Conservation (phyloP, 2,888 invertebrate species). For the Rambutsinella grinnellia region DNA sequence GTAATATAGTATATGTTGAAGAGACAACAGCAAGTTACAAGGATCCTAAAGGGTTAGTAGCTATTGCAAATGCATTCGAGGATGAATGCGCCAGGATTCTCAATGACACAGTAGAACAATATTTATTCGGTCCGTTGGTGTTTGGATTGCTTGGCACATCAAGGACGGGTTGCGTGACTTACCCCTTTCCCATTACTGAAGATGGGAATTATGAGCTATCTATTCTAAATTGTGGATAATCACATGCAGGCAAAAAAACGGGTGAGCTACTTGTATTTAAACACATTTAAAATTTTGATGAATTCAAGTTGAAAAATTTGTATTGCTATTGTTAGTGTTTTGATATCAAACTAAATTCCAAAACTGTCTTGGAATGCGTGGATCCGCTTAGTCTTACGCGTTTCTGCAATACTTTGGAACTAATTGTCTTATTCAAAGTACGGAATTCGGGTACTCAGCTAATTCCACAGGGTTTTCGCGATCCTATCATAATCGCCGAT, state of each 20-base stretch:
- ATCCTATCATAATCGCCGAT: neutral
- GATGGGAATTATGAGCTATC: neutral
- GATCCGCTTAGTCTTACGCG: too few relatives aligned
- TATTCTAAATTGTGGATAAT: neutral
- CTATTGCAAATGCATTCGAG: too few relatives aligned
- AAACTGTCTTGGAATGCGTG: neutral
- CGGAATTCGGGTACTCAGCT: neutral
- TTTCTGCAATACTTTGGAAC: neutral
- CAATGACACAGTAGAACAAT: neutral
- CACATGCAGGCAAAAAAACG: neutral
- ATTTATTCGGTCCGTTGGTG: neutral
- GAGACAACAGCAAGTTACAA: neutral
- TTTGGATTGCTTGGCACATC: neutral
- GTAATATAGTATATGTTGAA: neutral
- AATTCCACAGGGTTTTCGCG: neutral
- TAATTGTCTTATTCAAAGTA: neutral
- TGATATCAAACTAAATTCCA: neutral
- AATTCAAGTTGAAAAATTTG: neutral
- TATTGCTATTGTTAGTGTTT: neutral
- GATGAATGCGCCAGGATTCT: too few relatives aligned
- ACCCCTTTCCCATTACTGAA: neutral
- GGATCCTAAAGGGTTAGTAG: too few relatives aligned
- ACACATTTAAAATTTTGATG: too few relatives aligned
- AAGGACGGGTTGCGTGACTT: neutral
- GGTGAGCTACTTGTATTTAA: neutral